A percentile compares a stretch with the other conserved stretches of the same genome.
Evolutionary conservation across 2,113 vertebrate genomes (phyloP).

Genomic region (Triplophysa siluroides): DNA sequence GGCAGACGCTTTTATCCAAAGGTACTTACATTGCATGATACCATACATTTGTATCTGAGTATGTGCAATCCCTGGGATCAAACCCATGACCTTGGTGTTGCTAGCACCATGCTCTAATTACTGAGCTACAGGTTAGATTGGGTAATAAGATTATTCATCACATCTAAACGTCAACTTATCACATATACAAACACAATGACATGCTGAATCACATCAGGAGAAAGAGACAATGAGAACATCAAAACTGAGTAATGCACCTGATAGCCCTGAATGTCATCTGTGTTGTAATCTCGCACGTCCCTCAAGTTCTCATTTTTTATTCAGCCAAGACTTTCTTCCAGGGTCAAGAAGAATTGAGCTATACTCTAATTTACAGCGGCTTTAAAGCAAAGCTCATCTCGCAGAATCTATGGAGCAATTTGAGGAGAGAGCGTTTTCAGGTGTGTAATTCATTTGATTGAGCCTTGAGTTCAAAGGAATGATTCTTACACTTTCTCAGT

Average conservation of each 20-base stretch:
- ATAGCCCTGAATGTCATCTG: conserved; percentile 38
- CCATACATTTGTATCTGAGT: too few species aligned
- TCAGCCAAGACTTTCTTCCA: conserved; percentile 33
- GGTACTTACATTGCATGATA: too few species aligned
- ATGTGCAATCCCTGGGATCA: too few species aligned
- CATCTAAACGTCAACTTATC: background rate
- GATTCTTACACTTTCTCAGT: conserved; percentile 5
- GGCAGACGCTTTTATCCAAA: too few species aligned
- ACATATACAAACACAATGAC: background rate
- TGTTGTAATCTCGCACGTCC: conserved; percentile 35
- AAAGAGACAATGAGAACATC: conserved; percentile 2
- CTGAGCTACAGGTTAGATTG: too few species aligned
- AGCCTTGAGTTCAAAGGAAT: conserved; percentile 34
- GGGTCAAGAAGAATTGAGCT: conserved; percentile 33
- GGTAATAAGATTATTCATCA: background rate
- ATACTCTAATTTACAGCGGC: conserved; percentile 17
- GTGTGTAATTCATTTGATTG: conserved; percentile 41
- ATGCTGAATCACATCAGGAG: background rate
- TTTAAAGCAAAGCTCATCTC: conserved; percentile 45
- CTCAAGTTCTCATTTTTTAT: conserved; percentile 39
- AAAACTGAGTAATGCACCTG: conserved; percentile 30
- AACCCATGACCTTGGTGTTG: too few species aligned
- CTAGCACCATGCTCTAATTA: too few species aligned
- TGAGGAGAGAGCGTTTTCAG: conserved; percentile 45
- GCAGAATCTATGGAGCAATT: conserved; percentile 40